Base-by-base conservation (phyloP, 2,113 vertebrate species). In the Prunella fulvescens region DNA sequence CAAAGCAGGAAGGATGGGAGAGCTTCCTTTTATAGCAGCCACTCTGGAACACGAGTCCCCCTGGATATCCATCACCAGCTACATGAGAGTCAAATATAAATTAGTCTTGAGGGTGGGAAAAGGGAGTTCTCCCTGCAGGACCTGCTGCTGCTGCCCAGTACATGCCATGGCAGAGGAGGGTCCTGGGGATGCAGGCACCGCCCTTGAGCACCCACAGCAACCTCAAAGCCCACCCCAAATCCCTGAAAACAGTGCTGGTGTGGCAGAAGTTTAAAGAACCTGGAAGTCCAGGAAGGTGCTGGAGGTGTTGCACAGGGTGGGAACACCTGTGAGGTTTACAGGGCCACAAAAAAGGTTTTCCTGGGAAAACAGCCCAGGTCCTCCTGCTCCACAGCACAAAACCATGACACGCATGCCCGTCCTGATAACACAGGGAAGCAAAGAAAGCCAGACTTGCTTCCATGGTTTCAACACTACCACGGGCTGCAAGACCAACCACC, bases 321-420 rank as follows among this genome's bases (percentile, higher is more conserved):
- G 29, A 78, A 53, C 11, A 42, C 25, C 42, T 5, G 3, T 7
- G n/a, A 86, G 29, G 25, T 39, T 81, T 22, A 25, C 1, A 73
- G 17, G 19, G 22, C 24, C 51, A 57, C 51, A 29, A 24, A 60
- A 76, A 62, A 2, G 35, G 7, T 44, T 31, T 42, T 88, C 40
- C 37, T 25, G 18, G 76, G 57, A 44, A 42, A 31, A 10, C 8
- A 72, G 73, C 35, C 53, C 74, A 58, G 12, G 19, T 64, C 62
- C 57, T 65, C 19, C 51, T 1, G 4, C 39, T 18, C 24, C 6
- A 44, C 65, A 78, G 65, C 24, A 35, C 31, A 61, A 84, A 84
- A 19, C 35, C 77, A 48, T 1, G 8, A 8, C 35, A 26, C 0
- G 0, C 42, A 33, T 0, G 0, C 1, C 4, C 12, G 1, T 25